Evolutionary conservation across 2,113 vertebrate species (phyloP), one percentile per base, ranked within the genome.

Genomic region (Hemiscyllium ocellatum): DNA sequence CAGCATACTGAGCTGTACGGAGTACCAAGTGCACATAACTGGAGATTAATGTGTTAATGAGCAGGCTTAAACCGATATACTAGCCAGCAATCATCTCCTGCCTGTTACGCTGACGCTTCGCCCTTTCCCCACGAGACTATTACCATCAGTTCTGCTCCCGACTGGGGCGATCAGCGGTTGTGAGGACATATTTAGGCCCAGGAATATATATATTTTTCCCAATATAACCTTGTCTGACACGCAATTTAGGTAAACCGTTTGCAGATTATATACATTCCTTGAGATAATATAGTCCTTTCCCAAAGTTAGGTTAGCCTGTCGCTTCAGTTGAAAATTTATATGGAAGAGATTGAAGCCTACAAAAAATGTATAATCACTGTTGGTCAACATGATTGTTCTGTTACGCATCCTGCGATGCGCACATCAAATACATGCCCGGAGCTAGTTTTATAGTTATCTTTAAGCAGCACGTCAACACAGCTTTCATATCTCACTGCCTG

Each of bases 311-410:
- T 29, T 47, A 50, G 69, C 26, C 61, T 66, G 61, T n/a, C 72
- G 42, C 94, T 72, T 95, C 69, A 52, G 13, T 70, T 42, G 37
- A 94, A 94, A 94, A 19, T 94, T 70, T 94, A 50, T 42, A 94
- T 47, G 19, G 37, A 94, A 94, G 66, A 47, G 37, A 94, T 72
- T 50, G 94, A 26, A 72, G 26, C 42, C 26, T 20, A 47, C 37
- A 95, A 72, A 72, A 95, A 95, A 42, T n/a, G 37, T 69, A 8
- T 68, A 47, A 42, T 69, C 91, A 24, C 22, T 94, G 65, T 42
- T 69, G 66, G n/a, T 94, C 47, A 94, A 70, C 37, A 69, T 68
- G 65, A 47, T 69, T 94, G 19, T 47, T 26, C 65, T 69, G 91
- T 69, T 37, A 1, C 66, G 37, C 37, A 33, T 95, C 72, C 68